A percentile compares a stretch with the other conserved stretches of the same genome.
Conservation (phyloP, 2,888 invertebrate species). For the Anthrax anthrax region DNA sequence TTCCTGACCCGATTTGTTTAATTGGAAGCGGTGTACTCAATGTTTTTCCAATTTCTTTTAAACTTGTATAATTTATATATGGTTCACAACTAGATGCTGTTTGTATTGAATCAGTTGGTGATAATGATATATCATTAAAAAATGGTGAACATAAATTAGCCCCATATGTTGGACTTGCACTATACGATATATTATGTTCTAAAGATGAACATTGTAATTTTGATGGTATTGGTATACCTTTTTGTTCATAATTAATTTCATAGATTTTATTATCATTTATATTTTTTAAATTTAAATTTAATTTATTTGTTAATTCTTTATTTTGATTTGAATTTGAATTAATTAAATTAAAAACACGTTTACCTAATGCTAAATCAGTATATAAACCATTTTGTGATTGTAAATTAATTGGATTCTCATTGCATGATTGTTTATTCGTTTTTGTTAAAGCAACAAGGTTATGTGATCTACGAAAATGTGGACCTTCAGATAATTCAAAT, state of each 20-base stretch:
- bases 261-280: not conserved
- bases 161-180: slow-evolving; percentile 23
- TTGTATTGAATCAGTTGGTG: slow-evolving; percentile 2
- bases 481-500: not conserved
- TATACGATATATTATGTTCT: slow-evolving; percentile 16
- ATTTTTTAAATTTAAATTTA: not conserved
- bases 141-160: slow-evolving; percentile 24
- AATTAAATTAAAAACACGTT: not conserved
- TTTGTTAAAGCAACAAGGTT: not conserved
- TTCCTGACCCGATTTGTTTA: no score
- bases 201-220: not conserved
- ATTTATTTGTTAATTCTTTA: not conserved
- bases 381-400: not conserved
- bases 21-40: slow-evolving; percentile 1
- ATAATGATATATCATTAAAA: slow-evolving; percentile 21
- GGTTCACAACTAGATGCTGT: not conserved
- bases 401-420: not conserved
- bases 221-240: slow-evolving; percentile 2
- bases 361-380: slow-evolving; percentile 7
- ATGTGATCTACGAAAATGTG: not conserved
- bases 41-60: slow-evolving; percentile 3
- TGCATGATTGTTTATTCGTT: not conserved
- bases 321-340: not conserved
- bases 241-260: not conserved
- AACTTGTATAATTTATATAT: not conserved